Conservation (phyloP, 2,888 invertebrate genomes). For the Strigamia crassipes region DNA sequence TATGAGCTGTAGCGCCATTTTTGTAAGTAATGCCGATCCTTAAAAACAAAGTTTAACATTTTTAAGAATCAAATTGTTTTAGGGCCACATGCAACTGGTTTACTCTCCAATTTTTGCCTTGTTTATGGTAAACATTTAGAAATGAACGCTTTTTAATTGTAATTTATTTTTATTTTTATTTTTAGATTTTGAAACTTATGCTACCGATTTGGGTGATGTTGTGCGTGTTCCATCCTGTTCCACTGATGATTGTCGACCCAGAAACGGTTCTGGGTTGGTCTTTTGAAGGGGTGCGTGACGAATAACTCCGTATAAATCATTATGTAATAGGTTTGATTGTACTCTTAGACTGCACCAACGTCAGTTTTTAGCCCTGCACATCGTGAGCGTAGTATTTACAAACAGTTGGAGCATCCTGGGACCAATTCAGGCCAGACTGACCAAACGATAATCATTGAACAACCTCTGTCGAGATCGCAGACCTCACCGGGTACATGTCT, state of each 20-base stretch:
- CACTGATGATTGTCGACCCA: conserved; percentile 47
- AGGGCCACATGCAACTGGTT: conserved; percentile 59
- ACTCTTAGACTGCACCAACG: conserved; percentile 45
- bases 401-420: conserved; percentile 42
- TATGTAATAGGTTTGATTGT: neutral
- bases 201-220: conserved; percentile 60
- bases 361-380: conserved; percentile 47
- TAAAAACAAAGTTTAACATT: conserved; percentile 1
- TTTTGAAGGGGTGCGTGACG: conserved; percentile 47
- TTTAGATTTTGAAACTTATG: conserved; percentile 58
- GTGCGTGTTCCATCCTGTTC: conserved; percentile 57
- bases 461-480: conserved; percentile 34
- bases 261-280: conserved; percentile 49
- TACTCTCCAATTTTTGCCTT: conserved; percentile 57
- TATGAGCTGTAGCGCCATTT: conserved; percentile 58
- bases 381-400: conserved; percentile 40
- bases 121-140: conserved; percentile 53
- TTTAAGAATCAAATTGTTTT: neutral
- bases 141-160: conserved; percentile 46
- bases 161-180: neutral
- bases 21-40: conserved; percentile 55
- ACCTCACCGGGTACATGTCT: conserved; percentile 41
- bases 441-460: neutral
- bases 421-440: neutral
- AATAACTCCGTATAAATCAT: neutral